Base-by-base conservation (phyloP, 2,797 vertebrate genomes). In the Acanthurus tractus region DNA sequence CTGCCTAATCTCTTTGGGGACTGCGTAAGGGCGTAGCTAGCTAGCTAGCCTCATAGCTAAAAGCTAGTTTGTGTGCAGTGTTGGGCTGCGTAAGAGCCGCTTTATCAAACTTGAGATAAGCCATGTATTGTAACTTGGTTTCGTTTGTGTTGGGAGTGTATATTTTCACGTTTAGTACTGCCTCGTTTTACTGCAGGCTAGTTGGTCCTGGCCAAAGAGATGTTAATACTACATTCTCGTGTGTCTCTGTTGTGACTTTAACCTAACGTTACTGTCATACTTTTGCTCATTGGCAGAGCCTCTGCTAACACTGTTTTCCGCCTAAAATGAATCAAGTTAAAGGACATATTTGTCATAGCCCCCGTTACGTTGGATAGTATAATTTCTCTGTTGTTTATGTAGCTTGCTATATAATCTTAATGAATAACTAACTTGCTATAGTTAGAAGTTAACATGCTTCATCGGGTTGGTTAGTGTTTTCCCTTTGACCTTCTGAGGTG, bases 11-110 rank as follows among this genome's bases (percentile, higher is more conserved):
- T 93, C 92, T 93, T 86, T 64, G 91, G 92, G 89, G 92, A 94
- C 92, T 92, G 93, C 91, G 93, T 92, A 93, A 96, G 95, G 95
- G 96, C 95, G 95, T 96, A 93, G 93, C 90, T 94, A 93, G 92
- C 90, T 89, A 91, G 88, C 86, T 90, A 92, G 90, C 86, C 52
- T 62, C 86, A 50, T 63, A 87, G 92, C 89, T 89, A 86, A 78
- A 81, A 50, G 90, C 90, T 89, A 93, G 88, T 93, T 91, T 84
- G 78, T 85, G 82, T 86, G 84, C 81, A 73, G 73, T 83, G 78
- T 69, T 67, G 63, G 69, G 74, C 42, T 66, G 81, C 79, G 84
- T 63, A 42, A 42, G 40, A 65, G 58, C 54, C 78, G 58, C 50
- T 81, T 58, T 56, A 34, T 55, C n/a, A 70, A 76, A 85, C 61